phyloP scores from a whole-genome alignment of 1,140 invertebrate species.

The Triops longicaudatus region DNA sequence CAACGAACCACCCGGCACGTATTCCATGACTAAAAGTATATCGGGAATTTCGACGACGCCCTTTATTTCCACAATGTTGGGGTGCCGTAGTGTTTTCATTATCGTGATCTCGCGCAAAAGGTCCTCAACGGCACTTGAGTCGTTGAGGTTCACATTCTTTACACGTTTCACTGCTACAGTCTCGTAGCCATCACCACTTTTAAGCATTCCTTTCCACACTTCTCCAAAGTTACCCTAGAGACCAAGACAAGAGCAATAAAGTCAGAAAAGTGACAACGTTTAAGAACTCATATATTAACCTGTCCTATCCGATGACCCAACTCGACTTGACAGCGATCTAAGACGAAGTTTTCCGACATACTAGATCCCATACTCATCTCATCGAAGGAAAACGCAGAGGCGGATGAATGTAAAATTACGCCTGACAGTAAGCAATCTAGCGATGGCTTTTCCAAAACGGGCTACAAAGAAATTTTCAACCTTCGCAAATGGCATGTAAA shows the following conservation, averaged over 20 bases:
- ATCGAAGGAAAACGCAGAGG: not conserved
- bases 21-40: constrained; percentile 79
- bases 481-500: not conserved
- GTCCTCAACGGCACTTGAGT: constrained; percentile 31
- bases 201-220: constrained; percentile 54
- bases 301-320: not conserved
- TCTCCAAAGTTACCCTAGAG: constrained; percentile 60
- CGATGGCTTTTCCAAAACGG: not conserved
- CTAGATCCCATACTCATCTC: not conserved
- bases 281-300: not conserved
- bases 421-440: not conserved
- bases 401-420: not conserved
- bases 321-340: not conserved
- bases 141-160: constrained; percentile 37
- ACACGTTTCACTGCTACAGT: constrained; percentile 65
- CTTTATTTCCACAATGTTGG: constrained; percentile 77
- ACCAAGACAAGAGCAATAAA: constrained; percentile 26
- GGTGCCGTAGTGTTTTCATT: constrained; percentile 71
- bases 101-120: constrained; percentile 44
- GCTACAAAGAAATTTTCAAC: not conserved
- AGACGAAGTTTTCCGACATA: not conserved
- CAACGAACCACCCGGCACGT: constrained; percentile 67
- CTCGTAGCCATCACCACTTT: constrained; percentile 43
- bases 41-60: constrained; percentile 67
- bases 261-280: not conserved